These are phyloP conservation scores for Tachina fera DNA, from an alignment of 2,888 invertebrate genomes.

Conservation along the genomic window DNA sequence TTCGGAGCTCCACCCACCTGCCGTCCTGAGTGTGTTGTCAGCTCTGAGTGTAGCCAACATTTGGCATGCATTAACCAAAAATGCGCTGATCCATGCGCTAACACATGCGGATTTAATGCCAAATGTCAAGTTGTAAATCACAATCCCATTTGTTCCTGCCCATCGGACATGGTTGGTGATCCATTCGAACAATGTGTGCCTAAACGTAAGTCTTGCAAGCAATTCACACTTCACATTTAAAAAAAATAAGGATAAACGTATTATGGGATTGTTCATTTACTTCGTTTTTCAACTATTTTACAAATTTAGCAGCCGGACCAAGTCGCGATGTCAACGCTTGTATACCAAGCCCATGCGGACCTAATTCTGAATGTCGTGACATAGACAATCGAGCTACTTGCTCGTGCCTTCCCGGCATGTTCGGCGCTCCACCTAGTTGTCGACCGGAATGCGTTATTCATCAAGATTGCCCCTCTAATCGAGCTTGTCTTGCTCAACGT, in stretches of 20 bases:
- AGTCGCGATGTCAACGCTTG: slow-evolving; percentile 85
- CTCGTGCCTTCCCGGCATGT: slow-evolving; percentile 88
- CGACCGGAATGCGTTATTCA: slow-evolving; percentile 90
- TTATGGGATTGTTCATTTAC: neutral
- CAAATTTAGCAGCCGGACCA: slow-evolving; percentile 82
- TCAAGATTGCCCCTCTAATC: slow-evolving; percentile 88
- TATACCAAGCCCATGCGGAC: slow-evolving; percentile 89
- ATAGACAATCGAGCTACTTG: slow-evolving; percentile 88
- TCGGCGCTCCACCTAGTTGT: slow-evolving; percentile 91
- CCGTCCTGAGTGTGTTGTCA: slow-evolving; percentile 90
- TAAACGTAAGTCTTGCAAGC: slow-evolving; percentile 78
- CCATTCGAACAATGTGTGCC: slow-evolving; percentile 88
- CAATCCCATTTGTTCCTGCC: slow-evolving; percentile 91
- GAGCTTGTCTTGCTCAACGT: slow-evolving; percentile 88
- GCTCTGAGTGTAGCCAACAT: slow-evolving; percentile 89
- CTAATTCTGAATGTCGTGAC: slow-evolving; percentile 89
- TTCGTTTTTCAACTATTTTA: neutral
- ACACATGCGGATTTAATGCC: slow-evolving; percentile 90
- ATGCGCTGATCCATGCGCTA: slow-evolving; percentile 90
- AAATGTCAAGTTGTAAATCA: slow-evolving; percentile 91
- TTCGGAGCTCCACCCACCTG: slow-evolving; percentile 90
- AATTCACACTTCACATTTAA: neutral
- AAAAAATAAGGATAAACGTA: neutral
- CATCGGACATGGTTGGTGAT: slow-evolving; percentile 88
- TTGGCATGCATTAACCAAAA: slow-evolving; percentile 91